phyloP scores from a whole-genome alignment of 2,888 invertebrate species.

The Protophormia terraenovae region DNA sequence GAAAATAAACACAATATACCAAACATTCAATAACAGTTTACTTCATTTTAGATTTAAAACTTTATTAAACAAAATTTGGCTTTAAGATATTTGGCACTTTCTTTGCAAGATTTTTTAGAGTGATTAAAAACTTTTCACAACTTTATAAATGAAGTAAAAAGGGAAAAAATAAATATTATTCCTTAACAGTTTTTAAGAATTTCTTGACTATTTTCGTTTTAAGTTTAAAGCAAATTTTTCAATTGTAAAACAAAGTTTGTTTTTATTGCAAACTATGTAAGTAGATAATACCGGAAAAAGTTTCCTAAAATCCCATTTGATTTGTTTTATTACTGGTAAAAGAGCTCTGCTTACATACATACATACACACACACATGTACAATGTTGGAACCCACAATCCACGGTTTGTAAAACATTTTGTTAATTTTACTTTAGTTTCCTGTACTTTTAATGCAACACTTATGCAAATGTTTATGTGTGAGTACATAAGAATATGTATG shows the following conservation, averaged over 20 bases:
- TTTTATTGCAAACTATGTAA: slow-evolving; percentile 27
- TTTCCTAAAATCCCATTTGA: slow-evolving; percentile 62
- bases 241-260: neutral
- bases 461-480: neutral
- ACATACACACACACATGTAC: neutral
- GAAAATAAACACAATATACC: too few species aligned
- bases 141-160: neutral
- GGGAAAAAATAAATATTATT: neutral
- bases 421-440: slow-evolving; percentile 68
- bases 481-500: neutral
- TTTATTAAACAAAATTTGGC: neutral
- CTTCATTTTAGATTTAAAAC: neutral
- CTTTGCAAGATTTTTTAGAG: neutral
- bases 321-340: slow-evolving; percentile 60
- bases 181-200: neutral
- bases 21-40: too few species aligned
- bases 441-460: slow-evolving; percentile 47
- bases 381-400: slow-evolving; percentile 66
- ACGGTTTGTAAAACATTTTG: slow-evolving; percentile 69
- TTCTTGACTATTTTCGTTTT: neutral
- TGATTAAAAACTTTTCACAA: neutral
- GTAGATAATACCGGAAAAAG: slow-evolving; percentile 50
- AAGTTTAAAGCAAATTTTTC: slow-evolving; percentile 33
- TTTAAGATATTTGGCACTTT: neutral
- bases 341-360: neutral